These are phyloP conservation scores for Taphrorychus bicolor DNA, from an alignment of 2,888 invertebrate genomes.

Conservation along the genomic window DNA sequence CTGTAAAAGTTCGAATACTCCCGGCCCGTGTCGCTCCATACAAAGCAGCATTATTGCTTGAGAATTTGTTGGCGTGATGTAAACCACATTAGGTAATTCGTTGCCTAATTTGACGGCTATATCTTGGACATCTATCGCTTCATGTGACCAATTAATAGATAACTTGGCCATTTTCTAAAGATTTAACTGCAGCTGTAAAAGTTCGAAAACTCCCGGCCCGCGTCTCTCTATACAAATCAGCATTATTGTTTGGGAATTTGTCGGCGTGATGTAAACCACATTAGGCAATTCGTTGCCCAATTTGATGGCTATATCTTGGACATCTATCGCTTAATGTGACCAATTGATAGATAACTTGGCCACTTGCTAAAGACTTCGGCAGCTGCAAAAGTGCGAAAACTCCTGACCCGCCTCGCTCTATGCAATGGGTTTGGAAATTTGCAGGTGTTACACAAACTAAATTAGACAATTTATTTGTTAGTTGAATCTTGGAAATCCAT, in stretches of 20 bases:
- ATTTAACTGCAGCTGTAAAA: slow-evolving; percentile 46
- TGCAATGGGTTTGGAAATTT: too few relatives aligned
- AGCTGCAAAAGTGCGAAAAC: slow-evolving; percentile 35
- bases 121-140: slow-evolving; percentile 50
- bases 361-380: slow-evolving; percentile 50
- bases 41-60: too few relatives aligned
- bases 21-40: too few relatives aligned
- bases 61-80: too few relatives aligned
- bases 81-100: slow-evolving; percentile 54
- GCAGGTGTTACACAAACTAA: slow-evolving; percentile 49
- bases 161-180: slow-evolving; percentile 52
- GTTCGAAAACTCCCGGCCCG: too few relatives aligned
- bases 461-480: slow-evolving; percentile 56
- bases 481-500: slow-evolving; percentile 51
- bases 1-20: too few relatives aligned
- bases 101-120: slow-evolving; percentile 57
- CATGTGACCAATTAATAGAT: slow-evolving; percentile 52
- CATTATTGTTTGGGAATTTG: too few relatives aligned
- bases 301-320: slow-evolving; percentile 55
- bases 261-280: slow-evolving; percentile 50
- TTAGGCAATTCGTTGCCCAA: slow-evolving; percentile 56
- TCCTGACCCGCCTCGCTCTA: too few relatives aligned
- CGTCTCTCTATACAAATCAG: too few relatives aligned
- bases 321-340: slow-evolving; percentile 49
- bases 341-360: slow-evolving; percentile 52